These are phyloP conservation scores for Platichthys flesus DNA, from an alignment of 2,113 vertebrate species.

Conservation along the genomic window DNA sequence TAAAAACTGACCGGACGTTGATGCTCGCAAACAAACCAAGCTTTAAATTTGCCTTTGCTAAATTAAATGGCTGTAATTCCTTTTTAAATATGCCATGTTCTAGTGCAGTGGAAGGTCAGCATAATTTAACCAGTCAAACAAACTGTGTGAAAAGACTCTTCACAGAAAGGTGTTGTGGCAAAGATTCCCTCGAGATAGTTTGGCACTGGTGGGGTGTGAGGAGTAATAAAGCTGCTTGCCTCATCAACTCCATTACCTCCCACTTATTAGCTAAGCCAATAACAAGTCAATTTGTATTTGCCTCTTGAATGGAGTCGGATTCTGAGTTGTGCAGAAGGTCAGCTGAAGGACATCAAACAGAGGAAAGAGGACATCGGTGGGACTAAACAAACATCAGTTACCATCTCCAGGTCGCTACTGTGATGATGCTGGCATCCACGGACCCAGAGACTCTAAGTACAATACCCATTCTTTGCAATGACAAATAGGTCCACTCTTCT, in stretches of 20 bases:
- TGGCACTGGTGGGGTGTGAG: constrained; percentile 10
- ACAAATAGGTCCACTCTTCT: too few species aligned
- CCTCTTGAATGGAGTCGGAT: neutral
- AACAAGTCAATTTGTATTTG: neutral
- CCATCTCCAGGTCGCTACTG: neutral
- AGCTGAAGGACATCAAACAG: neutral
- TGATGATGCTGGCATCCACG: too few species aligned
- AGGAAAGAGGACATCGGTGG: too few species aligned
- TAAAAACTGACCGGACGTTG: too few species aligned
- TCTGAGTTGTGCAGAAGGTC: neutral
- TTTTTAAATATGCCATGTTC: neutral
- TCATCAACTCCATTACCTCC: constrained; percentile 26
- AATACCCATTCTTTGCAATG: too few species aligned
- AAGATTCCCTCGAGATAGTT: neutral
- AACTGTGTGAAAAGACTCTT: neutral
- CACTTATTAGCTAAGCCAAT: constrained; percentile 10
- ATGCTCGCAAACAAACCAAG: too few species aligned
- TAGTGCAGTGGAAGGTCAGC: neutral
- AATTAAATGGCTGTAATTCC: too few species aligned
- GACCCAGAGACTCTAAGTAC: too few species aligned
- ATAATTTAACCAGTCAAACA: constrained; percentile 4
- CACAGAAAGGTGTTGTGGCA: neutral
- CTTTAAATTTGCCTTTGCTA: too few species aligned
- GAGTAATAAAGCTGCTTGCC: constrained; percentile 16
- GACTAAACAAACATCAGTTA: neutral